Percentiles rank a stretch among this genome's conserved stretches.
Evolutionary conservation across 2,888 invertebrate genomes (phyloP).

Genomic region (Aethes cnicana): DNA sequence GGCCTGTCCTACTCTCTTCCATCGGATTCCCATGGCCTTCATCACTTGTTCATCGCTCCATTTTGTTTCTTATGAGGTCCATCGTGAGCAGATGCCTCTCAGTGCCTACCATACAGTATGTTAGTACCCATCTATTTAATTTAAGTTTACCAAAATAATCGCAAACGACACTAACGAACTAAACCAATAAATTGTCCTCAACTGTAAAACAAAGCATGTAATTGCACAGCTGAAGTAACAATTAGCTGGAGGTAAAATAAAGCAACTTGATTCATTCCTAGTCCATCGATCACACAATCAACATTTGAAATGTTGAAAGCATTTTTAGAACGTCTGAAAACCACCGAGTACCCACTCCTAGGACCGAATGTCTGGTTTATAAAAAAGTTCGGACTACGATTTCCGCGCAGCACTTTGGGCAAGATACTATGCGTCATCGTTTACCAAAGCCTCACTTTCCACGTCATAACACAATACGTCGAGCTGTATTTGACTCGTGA

Average conservation of each 20-base stretch:
- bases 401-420: neutral
- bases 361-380: slow-evolving; percentile 1
- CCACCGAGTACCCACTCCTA: neutral
- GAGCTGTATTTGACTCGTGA: neutral
- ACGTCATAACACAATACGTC: neutral
- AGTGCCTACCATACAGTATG: too few species aligned
- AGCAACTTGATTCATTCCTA: too few species aligned
- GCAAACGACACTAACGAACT: neutral
- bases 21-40: too few species aligned
- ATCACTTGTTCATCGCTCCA: too few species aligned
- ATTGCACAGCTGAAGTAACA: neutral
- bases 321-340: neutral
- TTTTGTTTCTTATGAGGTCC: too few species aligned
- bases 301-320: neutral
- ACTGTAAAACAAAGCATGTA: neutral
- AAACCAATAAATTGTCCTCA: too few species aligned
- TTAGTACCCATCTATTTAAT: too few species aligned
- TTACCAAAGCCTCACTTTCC: neutral
- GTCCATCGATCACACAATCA: too few species aligned
- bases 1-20: too few species aligned
- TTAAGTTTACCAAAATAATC: neutral
- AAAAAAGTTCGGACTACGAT: neutral
- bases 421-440: neutral
- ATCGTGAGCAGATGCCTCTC: too few species aligned
- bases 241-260: neutral